Percentiles rank a stretch among this genome's conserved stretches.
phyloP scores from a whole-genome alignment of 2,797 vertebrate species.

The Melanotaenia boesemani region DNA sequence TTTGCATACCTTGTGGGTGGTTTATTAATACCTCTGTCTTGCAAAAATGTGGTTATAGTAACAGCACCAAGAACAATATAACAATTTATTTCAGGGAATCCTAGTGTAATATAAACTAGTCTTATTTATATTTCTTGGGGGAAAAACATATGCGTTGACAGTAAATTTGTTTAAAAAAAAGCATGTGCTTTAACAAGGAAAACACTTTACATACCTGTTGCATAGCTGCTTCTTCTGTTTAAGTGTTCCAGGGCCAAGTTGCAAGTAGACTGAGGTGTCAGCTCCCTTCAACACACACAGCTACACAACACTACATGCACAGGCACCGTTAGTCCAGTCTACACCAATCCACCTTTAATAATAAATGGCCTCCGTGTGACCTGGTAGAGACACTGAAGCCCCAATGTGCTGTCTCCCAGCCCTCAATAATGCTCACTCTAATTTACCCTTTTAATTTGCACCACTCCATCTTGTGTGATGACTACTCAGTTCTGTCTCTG shows the following conservation, averaged over 20 bases:
- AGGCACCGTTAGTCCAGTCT: constrained; percentile 27
- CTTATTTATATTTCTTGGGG: too few species aligned
- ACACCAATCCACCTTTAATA: constrained; percentile 71
- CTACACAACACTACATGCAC: constrained; percentile 20
- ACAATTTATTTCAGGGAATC: too few species aligned
- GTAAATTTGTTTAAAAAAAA: too few species aligned
- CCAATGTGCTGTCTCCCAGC: constrained; percentile 31
- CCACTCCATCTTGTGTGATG: too few species aligned
- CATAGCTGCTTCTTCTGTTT: constrained; percentile 6
- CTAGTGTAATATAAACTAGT: too few species aligned
- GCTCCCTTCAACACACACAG: constrained; percentile 16
- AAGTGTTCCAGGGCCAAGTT: constrained; percentile 21
- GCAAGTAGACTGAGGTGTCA: constrained; percentile 34
- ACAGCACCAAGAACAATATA: too few species aligned
- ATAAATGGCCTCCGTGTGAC: constrained; percentile 74
- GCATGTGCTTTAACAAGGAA: background rate
- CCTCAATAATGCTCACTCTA: constrained; percentile 19
- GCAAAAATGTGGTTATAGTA: too few species aligned
- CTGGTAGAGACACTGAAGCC: constrained; percentile 51
- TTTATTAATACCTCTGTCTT: too few species aligned
- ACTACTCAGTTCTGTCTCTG: background rate
- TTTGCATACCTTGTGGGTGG: too few species aligned
- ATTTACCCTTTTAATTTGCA: background rate
- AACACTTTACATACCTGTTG: background rate
- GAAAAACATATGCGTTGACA: too few species aligned